Conservation (phyloP, 2,888 invertebrate species). For the Cyclophora punctaria region DNA sequence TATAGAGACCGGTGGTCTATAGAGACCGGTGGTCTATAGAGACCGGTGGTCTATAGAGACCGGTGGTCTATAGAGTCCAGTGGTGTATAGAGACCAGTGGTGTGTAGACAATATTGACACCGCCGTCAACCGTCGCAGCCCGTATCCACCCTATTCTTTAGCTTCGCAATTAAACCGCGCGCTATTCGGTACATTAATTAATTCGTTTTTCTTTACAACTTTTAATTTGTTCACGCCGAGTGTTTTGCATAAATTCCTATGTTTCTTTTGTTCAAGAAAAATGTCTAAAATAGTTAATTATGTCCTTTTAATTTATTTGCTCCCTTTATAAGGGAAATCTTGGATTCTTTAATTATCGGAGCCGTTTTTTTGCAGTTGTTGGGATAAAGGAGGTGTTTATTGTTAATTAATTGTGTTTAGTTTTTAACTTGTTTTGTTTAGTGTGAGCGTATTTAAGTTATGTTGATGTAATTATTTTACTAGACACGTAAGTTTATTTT, state of each 20-base stretch:
- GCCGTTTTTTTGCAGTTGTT: too few relatives aligned
- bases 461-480: too few relatives aligned
- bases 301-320: slow-evolving; percentile 61
- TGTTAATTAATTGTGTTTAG: background rate
- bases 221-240: slow-evolving; percentile 67
- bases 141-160: slow-evolving; percentile 30
- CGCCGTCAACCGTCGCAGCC: background rate
- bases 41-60: background rate
- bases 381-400: too few relatives aligned
- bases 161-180: slow-evolving; percentile 63
- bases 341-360: slow-evolving; percentile 18
- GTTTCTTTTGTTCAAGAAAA: slow-evolving; percentile 30
- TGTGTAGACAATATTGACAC: background rate
- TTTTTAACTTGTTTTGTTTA: background rate
- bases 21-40: background rate
- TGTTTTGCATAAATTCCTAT: slow-evolving; percentile 71
- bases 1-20: background rate
- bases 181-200: slow-evolving; percentile 68
- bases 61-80: too few relatives aligned
- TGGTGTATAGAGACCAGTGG: background rate
- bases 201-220: slow-evolving; percentile 53
- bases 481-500: too few relatives aligned
- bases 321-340: slow-evolving; percentile 50
- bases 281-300: slow-evolving; percentile 60
- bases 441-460: too few relatives aligned